Conservation (phyloP, 2,113 vertebrate species). For the Elachura formosa region DNA sequence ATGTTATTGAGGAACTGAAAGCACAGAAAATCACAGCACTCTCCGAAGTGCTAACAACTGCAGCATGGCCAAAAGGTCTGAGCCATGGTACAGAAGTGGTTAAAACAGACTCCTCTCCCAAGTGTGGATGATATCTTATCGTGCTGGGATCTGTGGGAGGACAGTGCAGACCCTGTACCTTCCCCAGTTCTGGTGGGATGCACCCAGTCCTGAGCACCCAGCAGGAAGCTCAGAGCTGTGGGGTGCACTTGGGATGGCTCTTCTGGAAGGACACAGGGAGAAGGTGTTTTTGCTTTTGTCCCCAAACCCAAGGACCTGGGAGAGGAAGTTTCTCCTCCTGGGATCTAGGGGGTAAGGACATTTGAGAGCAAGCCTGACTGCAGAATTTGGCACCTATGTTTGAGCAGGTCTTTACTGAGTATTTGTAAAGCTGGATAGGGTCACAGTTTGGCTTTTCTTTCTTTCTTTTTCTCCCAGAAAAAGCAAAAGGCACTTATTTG, state of each 20-base stretch:
- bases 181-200: accelerated
- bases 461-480: neutral
- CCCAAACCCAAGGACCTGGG: accelerated
- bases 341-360: neutral
- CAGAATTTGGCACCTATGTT: neutral
- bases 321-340: neutral
- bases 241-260: neutral
- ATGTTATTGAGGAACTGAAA: conserved; percentile 32
- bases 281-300: neutral
- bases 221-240: neutral
- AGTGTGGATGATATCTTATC: accelerated
- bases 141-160: accelerated
- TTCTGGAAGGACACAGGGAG: neutral
- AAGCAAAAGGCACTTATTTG: neutral
- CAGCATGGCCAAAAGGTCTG: neutral
- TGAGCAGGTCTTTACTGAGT: neutral
- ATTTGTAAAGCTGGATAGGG: neutral
- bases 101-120: accelerated
- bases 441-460: neutral
- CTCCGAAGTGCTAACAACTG: neutral
- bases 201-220: neutral
- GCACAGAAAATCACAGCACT: neutral
- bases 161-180: accelerated
- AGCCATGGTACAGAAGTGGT: neutral
- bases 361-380: neutral